These are phyloP conservation scores for Paralichthys olivaceus DNA, from an alignment of 2,113 vertebrate species.

Conservation along the genomic window DNA sequence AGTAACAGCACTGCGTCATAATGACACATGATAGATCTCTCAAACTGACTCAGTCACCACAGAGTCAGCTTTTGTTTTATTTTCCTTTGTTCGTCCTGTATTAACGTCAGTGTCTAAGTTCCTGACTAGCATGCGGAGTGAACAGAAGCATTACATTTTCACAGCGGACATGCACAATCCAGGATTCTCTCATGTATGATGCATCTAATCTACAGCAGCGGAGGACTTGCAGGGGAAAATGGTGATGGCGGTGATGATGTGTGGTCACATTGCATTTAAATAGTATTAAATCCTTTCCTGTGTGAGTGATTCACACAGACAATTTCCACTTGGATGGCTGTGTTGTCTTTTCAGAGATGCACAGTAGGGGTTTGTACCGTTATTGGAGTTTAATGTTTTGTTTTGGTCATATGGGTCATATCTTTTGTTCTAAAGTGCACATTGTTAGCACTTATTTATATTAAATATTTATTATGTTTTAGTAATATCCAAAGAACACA, in stretches of 20 bases:
- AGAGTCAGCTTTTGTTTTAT: constrained; percentile 3
- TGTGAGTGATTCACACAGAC: background rate
- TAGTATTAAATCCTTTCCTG: constrained; percentile 14
- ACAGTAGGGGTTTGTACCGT: background rate
- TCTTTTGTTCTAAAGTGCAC: background rate
- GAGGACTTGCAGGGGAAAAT: background rate
- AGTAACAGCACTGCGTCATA: constrained; percentile 29
- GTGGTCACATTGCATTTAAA: constrained; percentile 19
- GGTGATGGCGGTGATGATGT: background rate
- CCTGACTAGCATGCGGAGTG: background rate
- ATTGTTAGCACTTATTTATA: background rate
- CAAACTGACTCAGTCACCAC: constrained; percentile 1
- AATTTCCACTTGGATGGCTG: background rate
- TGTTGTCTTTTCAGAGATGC: constrained; percentile 4
- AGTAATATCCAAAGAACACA: no score
- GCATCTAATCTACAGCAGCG: constrained; percentile 14
- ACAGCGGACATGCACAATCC: background rate
- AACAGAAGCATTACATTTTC: constrained; percentile 13
- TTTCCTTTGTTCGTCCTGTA: constrained; percentile 12
- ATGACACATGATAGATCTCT: constrained; percentile 46
- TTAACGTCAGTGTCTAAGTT: constrained; percentile 8
- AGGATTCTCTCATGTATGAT: constrained; percentile 12
- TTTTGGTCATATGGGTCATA: background rate
- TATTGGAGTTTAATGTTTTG: background rate
- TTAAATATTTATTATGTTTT: background rate